Percentiles rank a stretch among this genome's conserved stretches.
phyloP scores from a whole-genome alignment of 2,797 vertebrate species.

The Protosalanx chinensis region DNA sequence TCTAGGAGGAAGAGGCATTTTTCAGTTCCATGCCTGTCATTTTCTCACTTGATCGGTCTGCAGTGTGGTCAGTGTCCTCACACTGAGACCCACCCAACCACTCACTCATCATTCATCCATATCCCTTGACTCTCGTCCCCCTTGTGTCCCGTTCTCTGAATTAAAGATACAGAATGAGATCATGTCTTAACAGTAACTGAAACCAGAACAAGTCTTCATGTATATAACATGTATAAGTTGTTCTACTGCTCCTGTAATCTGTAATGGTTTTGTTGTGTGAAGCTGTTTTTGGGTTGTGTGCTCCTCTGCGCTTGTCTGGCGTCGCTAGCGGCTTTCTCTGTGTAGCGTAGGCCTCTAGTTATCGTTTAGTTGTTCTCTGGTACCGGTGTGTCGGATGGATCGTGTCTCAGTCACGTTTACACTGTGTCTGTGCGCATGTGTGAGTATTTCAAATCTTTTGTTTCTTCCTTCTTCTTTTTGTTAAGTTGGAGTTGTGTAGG shows the following conservation, averaged over 20 bases:
- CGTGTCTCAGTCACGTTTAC: neutral
- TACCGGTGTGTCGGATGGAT: constrained; percentile 9
- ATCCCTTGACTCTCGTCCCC: neutral
- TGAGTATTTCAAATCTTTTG: neutral
- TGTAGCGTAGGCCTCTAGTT: constrained; percentile 36
- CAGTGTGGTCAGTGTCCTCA: neutral
- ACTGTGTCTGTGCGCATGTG: neutral
- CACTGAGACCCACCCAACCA: neutral
- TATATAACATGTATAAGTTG: constrained; percentile 66
- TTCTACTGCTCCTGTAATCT: constrained; percentile 60
- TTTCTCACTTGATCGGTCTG: neutral
- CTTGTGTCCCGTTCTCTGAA: constrained; percentile 8
- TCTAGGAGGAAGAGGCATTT: neutral
- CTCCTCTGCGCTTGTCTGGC: constrained; percentile 42
- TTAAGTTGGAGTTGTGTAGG: neutral
- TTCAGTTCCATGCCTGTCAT: neutral
- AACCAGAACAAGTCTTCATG: constrained; percentile 51
- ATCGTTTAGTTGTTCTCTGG: constrained; percentile 22
- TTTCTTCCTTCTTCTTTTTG: neutral
- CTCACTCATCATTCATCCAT: neutral
- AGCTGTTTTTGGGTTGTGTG: constrained; percentile 33
- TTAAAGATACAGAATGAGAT: constrained; percentile 11
- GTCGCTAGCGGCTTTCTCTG: constrained; percentile 46
- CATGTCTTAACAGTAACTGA: constrained; percentile 60
- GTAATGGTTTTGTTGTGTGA: constrained; percentile 63